These are phyloP conservation scores for Porphyrio hochstetteri DNA, from an alignment of 2,113 vertebrate genomes.

Conservation along the genomic window DNA sequence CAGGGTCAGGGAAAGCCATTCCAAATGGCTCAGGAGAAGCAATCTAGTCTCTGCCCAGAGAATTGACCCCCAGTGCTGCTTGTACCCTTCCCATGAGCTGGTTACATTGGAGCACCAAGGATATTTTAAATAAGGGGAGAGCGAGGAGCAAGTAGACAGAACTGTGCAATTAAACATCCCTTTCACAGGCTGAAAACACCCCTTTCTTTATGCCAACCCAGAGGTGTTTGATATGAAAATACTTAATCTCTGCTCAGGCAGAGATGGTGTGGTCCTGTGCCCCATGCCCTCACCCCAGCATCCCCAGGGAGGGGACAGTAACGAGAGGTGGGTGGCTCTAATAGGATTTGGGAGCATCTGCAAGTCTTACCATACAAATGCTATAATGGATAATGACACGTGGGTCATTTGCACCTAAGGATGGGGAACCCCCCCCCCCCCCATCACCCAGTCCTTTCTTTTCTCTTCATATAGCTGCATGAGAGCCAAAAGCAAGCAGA, in stretches of 20 bases:
- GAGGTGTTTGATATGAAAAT: neutral
- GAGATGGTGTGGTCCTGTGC: neutral
- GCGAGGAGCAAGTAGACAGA: conserved; percentile 17
- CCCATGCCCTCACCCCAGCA: neutral
- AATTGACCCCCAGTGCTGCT: neutral
- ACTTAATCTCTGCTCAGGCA: conserved; percentile 19
- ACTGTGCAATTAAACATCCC: neutral
- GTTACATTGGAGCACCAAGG: neutral
- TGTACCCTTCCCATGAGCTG: neutral
- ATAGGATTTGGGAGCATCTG: neutral
- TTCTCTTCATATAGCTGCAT: neutral
- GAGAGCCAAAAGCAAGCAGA: neutral
- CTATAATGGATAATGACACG: neutral
- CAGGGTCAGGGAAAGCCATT: neutral
- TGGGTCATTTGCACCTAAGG: neutral
- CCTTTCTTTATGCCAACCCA: neutral
- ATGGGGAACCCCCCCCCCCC: neutral
- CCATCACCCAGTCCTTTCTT: neutral
- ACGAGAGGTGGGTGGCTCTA: neutral
- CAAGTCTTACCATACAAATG: neutral
- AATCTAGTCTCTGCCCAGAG: neutral
- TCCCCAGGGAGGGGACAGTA: neutral
- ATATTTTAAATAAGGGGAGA: conserved; percentile 17
- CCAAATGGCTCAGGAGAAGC: neutral
- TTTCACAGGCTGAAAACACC: neutral